Evolutionary conservation across 92 coral and sea anemone species (phyloP).

Genomic region (Scolanthus callimorphus): DNA sequence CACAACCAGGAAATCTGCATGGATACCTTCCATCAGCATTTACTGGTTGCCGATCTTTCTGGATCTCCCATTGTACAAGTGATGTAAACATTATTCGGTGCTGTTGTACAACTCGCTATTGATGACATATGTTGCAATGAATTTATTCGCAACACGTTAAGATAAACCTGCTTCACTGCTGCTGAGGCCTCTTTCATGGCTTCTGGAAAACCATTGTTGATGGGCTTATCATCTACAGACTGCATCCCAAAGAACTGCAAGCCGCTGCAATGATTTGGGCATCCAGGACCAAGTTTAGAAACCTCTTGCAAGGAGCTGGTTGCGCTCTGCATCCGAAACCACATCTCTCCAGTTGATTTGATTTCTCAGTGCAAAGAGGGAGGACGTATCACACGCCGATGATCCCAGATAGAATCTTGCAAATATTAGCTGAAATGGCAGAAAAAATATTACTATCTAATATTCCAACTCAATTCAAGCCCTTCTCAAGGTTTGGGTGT

Average conservation of each 20-base stretch:
- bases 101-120: too few species aligned
- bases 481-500: too few species aligned
- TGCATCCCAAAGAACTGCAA: slow-evolving; percentile 49
- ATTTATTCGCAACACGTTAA: too few species aligned
- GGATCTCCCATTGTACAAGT: too few species aligned
- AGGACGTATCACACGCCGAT: slow-evolving; percentile 24
- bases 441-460: too few species aligned
- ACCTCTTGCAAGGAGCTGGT: slow-evolving; percentile 48
- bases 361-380: slow-evolving; percentile 37
- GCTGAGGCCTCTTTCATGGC: not conserved
- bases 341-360: slow-evolving; percentile 51
- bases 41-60: too few species aligned
- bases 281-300: slow-evolving; percentile 35
- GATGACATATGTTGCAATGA: not conserved
- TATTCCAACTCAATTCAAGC: too few species aligned
- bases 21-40: too few species aligned
- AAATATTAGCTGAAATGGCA: slow-evolving; percentile 46
- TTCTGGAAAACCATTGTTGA: slow-evolving; percentile 3
- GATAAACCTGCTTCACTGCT: too few species aligned
- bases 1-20: too few species aligned
- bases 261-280: slow-evolving; percentile 47
- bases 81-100: too few species aligned
- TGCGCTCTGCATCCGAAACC: slow-evolving; percentile 27
- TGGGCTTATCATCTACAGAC: slow-evolving; percentile 6
- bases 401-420: slow-evolving; percentile 40